Base-by-base conservation (phyloP, 2,888 invertebrate species). In the Andrena dorsata region DNA sequence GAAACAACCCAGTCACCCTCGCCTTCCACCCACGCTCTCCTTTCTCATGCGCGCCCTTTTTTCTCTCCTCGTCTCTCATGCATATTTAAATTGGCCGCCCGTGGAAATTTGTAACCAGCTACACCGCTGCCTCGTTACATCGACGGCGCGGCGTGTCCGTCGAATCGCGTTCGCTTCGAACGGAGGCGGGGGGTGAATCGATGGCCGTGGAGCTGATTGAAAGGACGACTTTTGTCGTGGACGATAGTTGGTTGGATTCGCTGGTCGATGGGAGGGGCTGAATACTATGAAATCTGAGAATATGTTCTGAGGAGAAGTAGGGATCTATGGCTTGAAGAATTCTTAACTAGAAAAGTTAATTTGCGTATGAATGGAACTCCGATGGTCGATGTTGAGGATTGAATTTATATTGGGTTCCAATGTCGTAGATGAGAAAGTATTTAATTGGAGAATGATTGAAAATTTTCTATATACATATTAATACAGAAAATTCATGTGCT, bases 21-120 rank as follows among this genome's bases (percentile, higher is more conserved):
- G 64, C 75, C 61, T 69, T 60, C 65, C 73, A 68, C 58, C 69
- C 61, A 53, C 61, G 16, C 53, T 65, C 61, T 47, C 73, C 41
- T 28, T 65, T 56, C 71, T 28, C 30, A 28, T 70, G 8, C 8
- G 13, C 26, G 26, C 32, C 32, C 47, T 65, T 64, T 26, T 28
- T 8, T 47, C 20, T 13, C 32, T 10, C 20, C 64, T 5, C 69
- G 58, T 76, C 35, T 47, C 81, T 90, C 90, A 90, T 90, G 90
- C 89, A 90, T 90, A 90, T 90, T 90, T 90, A 90, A 90, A 90
- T 90, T 90, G 90, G 82, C 80, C 84, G 86, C 77, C 82, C 64
- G 68, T 85, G 83, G 82, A 88, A 90, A 89, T 89, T 88, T 86
- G 85, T 84, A 83, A 80, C 76, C 70, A 80, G 58, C 71, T 71